Percentiles rank a stretch among this genome's conserved stretches.
Conservation (phyloP, 2,888 invertebrate genomes). For the Idaea aversata region DNA sequence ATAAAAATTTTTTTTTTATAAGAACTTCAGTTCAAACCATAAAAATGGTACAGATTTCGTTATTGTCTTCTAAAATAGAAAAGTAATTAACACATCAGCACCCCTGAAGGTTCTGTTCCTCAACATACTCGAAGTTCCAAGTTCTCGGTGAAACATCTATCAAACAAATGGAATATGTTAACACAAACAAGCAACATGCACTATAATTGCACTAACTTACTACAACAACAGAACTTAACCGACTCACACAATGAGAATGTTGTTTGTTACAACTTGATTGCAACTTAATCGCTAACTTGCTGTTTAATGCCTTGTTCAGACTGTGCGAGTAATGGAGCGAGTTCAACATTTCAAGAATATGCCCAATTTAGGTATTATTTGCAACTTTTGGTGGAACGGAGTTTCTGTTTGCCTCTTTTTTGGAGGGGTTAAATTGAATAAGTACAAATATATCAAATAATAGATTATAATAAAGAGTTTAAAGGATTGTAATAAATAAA, state of each 20-base stretch:
- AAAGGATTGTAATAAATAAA: too few species aligned
- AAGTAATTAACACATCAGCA: too few species aligned
- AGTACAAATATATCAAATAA: too few species aligned
- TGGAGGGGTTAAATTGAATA: too few species aligned
- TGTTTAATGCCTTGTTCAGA: neutral
- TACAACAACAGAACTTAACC: slow-evolving; percentile 53
- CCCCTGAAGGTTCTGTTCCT: too few species aligned
- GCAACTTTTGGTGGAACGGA: neutral
- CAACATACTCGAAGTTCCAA: neutral
- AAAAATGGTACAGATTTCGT: too few species aligned
- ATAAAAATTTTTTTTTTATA: too few species aligned
- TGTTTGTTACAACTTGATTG: slow-evolving; percentile 68
- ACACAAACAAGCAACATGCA: slow-evolving; percentile 35
- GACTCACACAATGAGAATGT: slow-evolving; percentile 56
- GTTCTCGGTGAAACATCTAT: slow-evolving; percentile 7
- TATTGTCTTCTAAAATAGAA: too few species aligned
- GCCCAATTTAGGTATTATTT: neutral
- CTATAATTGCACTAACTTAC: slow-evolving; percentile 58
- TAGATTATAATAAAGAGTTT: too few species aligned
- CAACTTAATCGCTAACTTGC: slow-evolving; percentile 66
- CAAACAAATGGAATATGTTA: slow-evolving; percentile 24
- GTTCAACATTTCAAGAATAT: slow-evolving; percentile 20
- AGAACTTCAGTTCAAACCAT: too few species aligned
- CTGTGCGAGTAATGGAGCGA: neutral
- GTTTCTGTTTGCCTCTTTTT: too few species aligned